Evolutionary conservation across 92 coral and sea anemone genomes (phyloP).

Genomic region (Umimayanthus kanabou): DNA sequence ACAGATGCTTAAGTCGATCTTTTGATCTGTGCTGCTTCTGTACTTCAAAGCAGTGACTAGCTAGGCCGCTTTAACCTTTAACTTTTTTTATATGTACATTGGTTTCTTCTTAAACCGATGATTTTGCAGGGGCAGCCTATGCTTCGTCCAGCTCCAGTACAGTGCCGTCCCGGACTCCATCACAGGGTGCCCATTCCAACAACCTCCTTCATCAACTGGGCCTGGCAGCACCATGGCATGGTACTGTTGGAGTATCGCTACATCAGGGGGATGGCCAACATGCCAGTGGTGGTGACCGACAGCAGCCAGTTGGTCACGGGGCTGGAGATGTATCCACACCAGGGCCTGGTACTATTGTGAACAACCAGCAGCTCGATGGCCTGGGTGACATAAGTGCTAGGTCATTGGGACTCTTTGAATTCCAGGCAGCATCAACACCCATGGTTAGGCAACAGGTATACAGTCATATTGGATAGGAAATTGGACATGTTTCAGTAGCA

Average conservation of each 20-base stretch:
- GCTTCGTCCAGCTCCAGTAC: constrained; percentile 64
- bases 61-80: too few species aligned
- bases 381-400: constrained; percentile 50
- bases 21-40: too few species aligned
- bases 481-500: too few species aligned
- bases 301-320: constrained; percentile 85
- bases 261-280: constrained; percentile 30
- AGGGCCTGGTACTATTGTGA: not conserved
- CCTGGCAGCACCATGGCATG: constrained; percentile 15
- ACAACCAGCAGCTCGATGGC: constrained; percentile 23
- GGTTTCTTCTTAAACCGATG: not conserved
- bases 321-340: constrained; percentile 60
- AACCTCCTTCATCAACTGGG: constrained; percentile 43
- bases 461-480: not conserved
- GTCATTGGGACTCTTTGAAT: constrained; percentile 64
- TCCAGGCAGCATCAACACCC: constrained; percentile 85
- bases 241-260: constrained; percentile 4
- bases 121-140: constrained; percentile 60
- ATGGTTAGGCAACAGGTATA: constrained; percentile 56
- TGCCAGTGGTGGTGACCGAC: constrained; percentile 58
- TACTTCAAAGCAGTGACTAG: too few species aligned
- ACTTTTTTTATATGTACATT: not conserved
- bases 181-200: constrained; percentile 35
- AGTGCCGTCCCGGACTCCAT: constrained; percentile 44
- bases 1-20: too few species aligned